These are phyloP conservation scores for Mus spicilegus DNA, from an alignment of 2,113 vertebrate genomes.

Conservation along the genomic window DNA sequence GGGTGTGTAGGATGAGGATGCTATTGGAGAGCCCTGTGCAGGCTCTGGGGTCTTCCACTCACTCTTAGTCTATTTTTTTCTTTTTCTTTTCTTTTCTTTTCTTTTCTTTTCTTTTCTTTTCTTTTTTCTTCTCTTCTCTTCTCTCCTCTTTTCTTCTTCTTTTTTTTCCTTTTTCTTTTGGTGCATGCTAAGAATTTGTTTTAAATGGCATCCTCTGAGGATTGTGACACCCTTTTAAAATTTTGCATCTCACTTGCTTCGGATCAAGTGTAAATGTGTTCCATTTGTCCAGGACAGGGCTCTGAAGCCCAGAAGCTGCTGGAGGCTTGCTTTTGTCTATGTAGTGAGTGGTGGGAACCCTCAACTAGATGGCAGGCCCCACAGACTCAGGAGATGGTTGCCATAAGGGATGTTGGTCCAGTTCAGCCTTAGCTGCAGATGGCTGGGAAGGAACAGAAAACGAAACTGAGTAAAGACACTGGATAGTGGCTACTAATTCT, in stretches of 20 bases:
- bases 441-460: background rate
- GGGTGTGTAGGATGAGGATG: background rate
- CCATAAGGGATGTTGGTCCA: background rate
- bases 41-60: background rate
- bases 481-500: background rate
- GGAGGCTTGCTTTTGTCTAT: background rate
- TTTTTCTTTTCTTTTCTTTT: no score
- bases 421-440: background rate
- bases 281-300: background rate
- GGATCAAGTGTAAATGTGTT: background rate
- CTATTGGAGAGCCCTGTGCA: background rate
- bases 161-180: background rate
- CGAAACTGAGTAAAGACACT: background rate
- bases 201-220: background rate
- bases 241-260: background rate
- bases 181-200: background rate
- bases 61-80: background rate
- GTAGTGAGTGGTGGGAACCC: background rate
- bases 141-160: no score
- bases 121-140: no score
- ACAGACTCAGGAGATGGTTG: background rate
- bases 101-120: no score
- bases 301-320: background rate
- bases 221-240: background rate
- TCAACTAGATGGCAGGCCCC: background rate